These are phyloP conservation scores for Uria lomvia DNA, from an alignment of 2,113 vertebrate species.

Conservation along the genomic window DNA sequence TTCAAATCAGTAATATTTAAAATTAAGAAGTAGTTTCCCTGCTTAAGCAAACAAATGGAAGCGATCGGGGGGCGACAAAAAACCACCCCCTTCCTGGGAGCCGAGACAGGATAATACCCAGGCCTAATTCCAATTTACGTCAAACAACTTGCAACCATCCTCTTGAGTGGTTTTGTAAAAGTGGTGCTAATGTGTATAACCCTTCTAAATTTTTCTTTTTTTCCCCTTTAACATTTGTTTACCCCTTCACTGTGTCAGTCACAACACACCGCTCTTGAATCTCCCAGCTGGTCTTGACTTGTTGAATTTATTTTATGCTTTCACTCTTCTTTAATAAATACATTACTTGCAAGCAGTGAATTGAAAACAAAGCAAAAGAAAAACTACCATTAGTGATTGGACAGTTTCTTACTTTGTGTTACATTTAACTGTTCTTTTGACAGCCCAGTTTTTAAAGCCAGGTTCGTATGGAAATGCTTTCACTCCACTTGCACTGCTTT, in stretches of 20 bases:
- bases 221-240: conserved; percentile 75
- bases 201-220: conserved; percentile 66
- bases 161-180: conserved; percentile 83
- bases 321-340: conserved; percentile 82
- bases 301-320: conserved; percentile 86
- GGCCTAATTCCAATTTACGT: background rate
- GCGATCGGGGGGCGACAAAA: fast-evolving
- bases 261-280: conserved; percentile 84
- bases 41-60: background rate
- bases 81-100: background rate
- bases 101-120: background rate
- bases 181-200: conserved; percentile 81
- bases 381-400: conserved; percentile 87
- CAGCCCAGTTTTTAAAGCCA: conserved; percentile 99
- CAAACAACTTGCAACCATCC: conserved; percentile 17
- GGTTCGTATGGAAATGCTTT: conserved; percentile 99
- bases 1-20: background rate
- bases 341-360: conserved; percentile 86
- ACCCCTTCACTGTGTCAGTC: conserved; percentile 82
- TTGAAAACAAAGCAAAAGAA: conserved; percentile 80
- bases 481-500: conserved; percentile 99
- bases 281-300: conserved; percentile 80
- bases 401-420: conserved; percentile 99
- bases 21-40: background rate
- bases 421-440: conserved; percentile 99